phyloP scores from a whole-genome alignment of 2,113 vertebrate genomes.

The Fulmarus glacialis region DNA sequence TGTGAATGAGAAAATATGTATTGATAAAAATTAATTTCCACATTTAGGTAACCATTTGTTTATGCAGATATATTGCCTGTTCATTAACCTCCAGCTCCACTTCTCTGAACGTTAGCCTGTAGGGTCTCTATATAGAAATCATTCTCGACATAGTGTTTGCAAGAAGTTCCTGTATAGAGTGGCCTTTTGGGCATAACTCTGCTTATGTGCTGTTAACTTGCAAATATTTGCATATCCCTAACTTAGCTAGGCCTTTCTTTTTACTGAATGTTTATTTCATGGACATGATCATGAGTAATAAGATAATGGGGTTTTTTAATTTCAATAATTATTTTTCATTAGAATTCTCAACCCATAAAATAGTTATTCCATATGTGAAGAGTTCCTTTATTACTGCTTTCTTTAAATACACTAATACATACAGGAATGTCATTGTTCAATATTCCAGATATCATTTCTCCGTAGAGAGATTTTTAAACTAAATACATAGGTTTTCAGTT shows the following conservation, averaged over 20 bases:
- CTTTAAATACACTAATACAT: not conserved
- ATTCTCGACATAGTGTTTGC: not conserved
- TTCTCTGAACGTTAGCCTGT: not conserved
- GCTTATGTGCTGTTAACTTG: fast-evolving
- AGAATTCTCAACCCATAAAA: not conserved
- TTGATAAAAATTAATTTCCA: not conserved
- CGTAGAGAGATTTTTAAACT: not conserved
- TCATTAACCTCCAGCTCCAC: not conserved
- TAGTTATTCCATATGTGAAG: not conserved
- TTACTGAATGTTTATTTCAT: not conserved
- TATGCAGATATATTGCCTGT: not conserved
- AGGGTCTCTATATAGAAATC: not conserved
- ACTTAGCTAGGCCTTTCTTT: fast-evolving
- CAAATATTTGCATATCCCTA: not conserved
- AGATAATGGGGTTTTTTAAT: not conserved
- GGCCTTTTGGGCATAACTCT: not conserved
- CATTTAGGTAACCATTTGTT: not conserved
- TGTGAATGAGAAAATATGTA: not conserved
- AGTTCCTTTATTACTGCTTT: not conserved
- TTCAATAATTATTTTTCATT: not conserved
- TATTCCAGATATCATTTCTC: not conserved
- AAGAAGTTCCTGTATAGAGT: not conserved
- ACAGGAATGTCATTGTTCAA: not conserved
- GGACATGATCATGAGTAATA: not conserved
- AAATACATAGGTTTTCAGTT: not conserved